These are phyloP conservation scores for Drosophila antonietae DNA, from an alignment of 2,888 invertebrate genomes.

Conservation along the genomic window DNA sequence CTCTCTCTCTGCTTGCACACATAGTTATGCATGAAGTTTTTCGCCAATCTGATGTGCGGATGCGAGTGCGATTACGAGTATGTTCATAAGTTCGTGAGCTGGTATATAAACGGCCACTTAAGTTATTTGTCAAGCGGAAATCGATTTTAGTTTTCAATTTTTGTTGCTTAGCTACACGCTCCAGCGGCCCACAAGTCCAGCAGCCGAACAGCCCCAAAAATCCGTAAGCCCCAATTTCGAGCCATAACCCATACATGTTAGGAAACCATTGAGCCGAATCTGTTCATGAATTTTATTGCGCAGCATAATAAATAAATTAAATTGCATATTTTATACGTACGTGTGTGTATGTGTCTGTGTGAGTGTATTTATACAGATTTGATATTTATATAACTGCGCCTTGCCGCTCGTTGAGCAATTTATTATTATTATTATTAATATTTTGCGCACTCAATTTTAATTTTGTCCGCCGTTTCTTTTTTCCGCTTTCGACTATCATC, in stretches of 20 bases:
- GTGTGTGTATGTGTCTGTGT: not conserved
- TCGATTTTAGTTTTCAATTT: slow-evolving; percentile 74
- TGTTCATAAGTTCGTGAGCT: slow-evolving; percentile 33
- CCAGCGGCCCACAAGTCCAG: not conserved
- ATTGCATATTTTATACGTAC: slow-evolving; percentile 1
- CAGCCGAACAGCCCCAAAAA: not conserved
- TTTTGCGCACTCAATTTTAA: slow-evolving; percentile 65
- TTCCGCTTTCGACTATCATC: slow-evolving; percentile 49
- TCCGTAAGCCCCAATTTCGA: slow-evolving; percentile 1
- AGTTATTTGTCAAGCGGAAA: slow-evolving; percentile 77
- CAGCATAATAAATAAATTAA: slow-evolving; percentile 65
- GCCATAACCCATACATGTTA: slow-evolving; percentile 1
- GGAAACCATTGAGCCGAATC: not conserved
- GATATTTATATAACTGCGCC: slow-evolving; percentile 3
- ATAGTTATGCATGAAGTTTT: slow-evolving; percentile 42
- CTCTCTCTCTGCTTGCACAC: not conserved
- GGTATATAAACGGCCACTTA: slow-evolving; percentile 69
- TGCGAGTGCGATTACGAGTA: slow-evolving; percentile 17
- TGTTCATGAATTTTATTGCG: slow-evolving; percentile 51
- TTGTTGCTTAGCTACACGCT: slow-evolving; percentile 17
- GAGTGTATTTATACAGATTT: not conserved
- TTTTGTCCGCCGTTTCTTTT: slow-evolving; percentile 35
- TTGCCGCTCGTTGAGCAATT: slow-evolving; percentile 45
- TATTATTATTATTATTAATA: slow-evolving; percentile 59
- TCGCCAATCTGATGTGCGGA: slow-evolving; percentile 27